phyloP scores from a whole-genome alignment of 2,797 vertebrate genomes.

The Galago senegalensis region DNA sequence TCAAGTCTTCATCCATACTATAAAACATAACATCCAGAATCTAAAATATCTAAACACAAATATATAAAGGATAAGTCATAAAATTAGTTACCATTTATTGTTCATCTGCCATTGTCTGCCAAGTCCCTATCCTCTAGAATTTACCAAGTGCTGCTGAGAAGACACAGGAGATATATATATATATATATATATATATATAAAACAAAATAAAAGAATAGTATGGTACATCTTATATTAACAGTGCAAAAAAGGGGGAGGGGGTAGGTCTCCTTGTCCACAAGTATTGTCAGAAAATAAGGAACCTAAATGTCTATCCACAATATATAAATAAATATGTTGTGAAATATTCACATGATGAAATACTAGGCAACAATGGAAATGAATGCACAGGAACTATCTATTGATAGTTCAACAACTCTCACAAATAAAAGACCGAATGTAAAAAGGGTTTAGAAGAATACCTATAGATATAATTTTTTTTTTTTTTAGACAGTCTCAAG shows the following conservation, averaged over 20 bases:
- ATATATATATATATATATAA: no score
- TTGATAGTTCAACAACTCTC: background rate
- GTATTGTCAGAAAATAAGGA: background rate
- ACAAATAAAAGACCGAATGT: background rate
- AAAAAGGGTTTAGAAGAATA: slow-evolving; percentile 33
- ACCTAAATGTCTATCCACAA: background rate
- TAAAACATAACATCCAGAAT: background rate
- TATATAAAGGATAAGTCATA: background rate
- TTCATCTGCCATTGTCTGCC: background rate
- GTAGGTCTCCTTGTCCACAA: background rate
- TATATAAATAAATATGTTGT: background rate
- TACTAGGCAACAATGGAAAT: slow-evolving; percentile 26
- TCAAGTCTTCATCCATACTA: background rate
- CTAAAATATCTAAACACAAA: slow-evolving; percentile 40
- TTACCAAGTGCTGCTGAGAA: slow-evolving; percentile 24
- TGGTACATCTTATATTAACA: background rate
- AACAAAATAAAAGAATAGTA: slow-evolving; percentile 14
- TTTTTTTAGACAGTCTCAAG: no score
- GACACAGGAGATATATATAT: background rate
- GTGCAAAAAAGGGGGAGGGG: background rate
- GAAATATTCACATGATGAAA: background rate
- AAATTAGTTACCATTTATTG: background rate
- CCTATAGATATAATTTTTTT: background rate
- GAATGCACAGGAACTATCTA: background rate
- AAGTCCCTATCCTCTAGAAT: background rate